Percentiles rank a stretch among this genome's conserved stretches.
Evolutionary conservation across 2,888 invertebrate genomes (phyloP).

Genomic region (Pammene fasciana): DNA sequence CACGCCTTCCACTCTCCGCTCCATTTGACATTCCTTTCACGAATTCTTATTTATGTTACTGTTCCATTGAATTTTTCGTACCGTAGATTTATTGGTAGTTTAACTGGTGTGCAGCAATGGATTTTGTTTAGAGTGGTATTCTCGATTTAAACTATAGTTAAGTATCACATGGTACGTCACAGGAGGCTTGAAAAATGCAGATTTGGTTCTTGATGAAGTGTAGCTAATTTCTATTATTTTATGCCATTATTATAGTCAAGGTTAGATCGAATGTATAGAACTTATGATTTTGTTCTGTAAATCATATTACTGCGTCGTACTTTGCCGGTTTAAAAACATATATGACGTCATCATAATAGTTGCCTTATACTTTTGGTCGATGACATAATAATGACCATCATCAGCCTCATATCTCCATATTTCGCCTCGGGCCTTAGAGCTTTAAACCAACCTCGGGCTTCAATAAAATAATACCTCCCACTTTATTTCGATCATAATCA

Average conservation of each 20-base stretch:
- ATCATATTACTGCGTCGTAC: not conserved
- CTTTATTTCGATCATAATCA: too few species aligned
- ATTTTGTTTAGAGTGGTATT: not conserved
- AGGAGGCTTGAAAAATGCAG: slow-evolving; percentile 28
- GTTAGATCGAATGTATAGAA: slow-evolving; percentile 4
- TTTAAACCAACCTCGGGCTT: too few species aligned
- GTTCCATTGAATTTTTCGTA: slow-evolving; percentile 6
- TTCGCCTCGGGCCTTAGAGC: not conserved
- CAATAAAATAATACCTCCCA: not conserved
- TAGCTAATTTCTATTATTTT: slow-evolving; percentile 31
- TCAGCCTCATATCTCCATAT: not conserved
- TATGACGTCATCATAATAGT: slow-evolving; percentile 12
- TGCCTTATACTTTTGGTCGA: not conserved
- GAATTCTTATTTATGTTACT: not conserved
- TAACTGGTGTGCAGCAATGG: slow-evolving; percentile 7
- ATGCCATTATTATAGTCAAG: slow-evolving; percentile 23
- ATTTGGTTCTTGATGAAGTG: slow-evolving; percentile 20
- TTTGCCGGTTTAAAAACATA: slow-evolving; percentile 9
- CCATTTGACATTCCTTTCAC: slow-evolving; percentile 29
- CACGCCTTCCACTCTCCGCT: slow-evolving; percentile 43
- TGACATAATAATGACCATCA: slow-evolving; percentile 21
- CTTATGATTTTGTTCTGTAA: not conserved
- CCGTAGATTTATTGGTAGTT: not conserved
- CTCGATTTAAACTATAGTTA: not conserved
- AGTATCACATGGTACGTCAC: slow-evolving; percentile 25